These are phyloP conservation scores for Scaeva pyrastri DNA, from an alignment of 2,888 invertebrate genomes.

Conservation along the genomic window DNA sequence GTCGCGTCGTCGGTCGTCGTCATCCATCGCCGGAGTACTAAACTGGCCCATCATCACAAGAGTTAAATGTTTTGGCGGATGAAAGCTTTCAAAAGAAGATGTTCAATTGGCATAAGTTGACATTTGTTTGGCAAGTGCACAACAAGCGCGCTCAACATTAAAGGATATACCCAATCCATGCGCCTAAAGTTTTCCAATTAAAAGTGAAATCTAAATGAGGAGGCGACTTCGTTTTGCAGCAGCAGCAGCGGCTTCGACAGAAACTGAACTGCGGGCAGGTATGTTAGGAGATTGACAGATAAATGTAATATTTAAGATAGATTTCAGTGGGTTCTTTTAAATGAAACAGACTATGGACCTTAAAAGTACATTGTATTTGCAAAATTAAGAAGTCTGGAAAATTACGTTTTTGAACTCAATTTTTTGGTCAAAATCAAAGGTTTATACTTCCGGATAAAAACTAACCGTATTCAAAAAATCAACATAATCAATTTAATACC, in stretches of 20 bases:
- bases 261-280: constrained; percentile 9
- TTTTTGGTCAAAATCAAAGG: no score
- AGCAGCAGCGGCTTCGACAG: no score
- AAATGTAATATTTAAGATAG: constrained; percentile 7
- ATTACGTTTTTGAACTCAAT: no score
- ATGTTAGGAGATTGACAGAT: constrained; percentile 7
- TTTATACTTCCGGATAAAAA: neutral
- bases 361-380: no score
- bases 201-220: constrained; percentile 69
- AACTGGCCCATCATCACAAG: constrained; percentile 15
- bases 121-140: constrained; percentile 72
- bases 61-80: constrained; percentile 31
- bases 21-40: neutral
- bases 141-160: constrained; percentile 59
- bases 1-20: neutral
- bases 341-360: no score
- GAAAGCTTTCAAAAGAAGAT: constrained; percentile 75
- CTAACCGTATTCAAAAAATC: no score
- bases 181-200: constrained; percentile 57
- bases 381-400: no score
- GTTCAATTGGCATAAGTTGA: constrained; percentile 69
- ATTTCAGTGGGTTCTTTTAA: neutral
- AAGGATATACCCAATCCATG: constrained; percentile 31
- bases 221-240: constrained; percentile 49
- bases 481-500: no score